These are phyloP conservation scores for Cataglyphis albicans DNA, from an alignment of 2,888 invertebrate genomes.

Conservation along the genomic window DNA sequence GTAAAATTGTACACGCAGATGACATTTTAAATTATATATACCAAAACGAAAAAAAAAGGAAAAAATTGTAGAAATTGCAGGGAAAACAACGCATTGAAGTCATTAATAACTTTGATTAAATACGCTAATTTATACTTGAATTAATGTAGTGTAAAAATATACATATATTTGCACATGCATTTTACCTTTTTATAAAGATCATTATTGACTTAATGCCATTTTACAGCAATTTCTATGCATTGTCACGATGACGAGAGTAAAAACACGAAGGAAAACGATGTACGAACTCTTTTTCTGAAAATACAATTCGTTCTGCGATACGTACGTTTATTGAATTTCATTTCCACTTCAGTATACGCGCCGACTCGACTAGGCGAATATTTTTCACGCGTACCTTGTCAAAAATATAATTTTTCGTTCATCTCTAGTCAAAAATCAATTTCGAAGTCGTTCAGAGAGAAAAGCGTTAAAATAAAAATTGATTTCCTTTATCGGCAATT, in stretches of 20 bases:
- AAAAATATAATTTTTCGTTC: conserved; percentile 23
- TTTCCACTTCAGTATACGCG: not conserved
- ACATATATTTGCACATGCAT: not conserved
- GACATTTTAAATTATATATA: not conserved
- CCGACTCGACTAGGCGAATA: not conserved
- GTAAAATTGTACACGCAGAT: not conserved
- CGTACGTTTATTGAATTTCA: conserved; percentile 36
- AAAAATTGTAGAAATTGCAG: not conserved
- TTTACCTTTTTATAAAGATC: not conserved
- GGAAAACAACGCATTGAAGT: not conserved
- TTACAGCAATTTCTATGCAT: not conserved
- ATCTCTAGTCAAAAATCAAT: not conserved
- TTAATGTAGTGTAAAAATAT: not conserved
- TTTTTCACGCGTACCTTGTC: conserved; percentile 1
- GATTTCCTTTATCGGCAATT: not conserved
- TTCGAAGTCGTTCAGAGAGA: not conserved
- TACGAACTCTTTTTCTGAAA: conserved; percentile 18
- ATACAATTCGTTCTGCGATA: conserved; percentile 35
- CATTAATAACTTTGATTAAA: not conserved
- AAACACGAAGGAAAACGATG: conserved; percentile 13
- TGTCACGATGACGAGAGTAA: not conserved
- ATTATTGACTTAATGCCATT: conserved; percentile 34
- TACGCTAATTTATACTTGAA: not conserved
- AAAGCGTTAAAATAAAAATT: not conserved
- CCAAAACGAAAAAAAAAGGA: not conserved